Conservation (phyloP, 2,797 vertebrate genomes). For the Atherinosoma microstoma region DNA sequence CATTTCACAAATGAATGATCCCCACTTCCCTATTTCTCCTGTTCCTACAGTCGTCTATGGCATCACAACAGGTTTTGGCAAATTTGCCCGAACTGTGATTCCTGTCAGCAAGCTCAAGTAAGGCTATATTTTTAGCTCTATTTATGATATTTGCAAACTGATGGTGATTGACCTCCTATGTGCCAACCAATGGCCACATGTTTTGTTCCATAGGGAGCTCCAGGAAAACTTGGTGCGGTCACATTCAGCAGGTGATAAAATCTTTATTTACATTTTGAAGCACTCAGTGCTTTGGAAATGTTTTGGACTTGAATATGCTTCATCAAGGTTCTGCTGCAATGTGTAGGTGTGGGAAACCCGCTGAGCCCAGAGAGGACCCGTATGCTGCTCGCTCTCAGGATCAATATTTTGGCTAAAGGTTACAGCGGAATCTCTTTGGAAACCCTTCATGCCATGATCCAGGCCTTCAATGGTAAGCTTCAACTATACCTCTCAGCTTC, state of each 20-base stretch:
- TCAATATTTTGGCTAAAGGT: slow-evolving; percentile 97
- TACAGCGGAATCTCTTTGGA: slow-evolving; percentile 95
- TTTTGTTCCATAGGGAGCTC: slow-evolving; percentile 86
- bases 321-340: slow-evolving; percentile 14
- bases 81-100: slow-evolving; percentile 96
- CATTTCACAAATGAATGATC: background rate
- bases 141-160: slow-evolving; percentile 3
- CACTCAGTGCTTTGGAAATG: background rate
- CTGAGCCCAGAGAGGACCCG: slow-evolving; percentile 94
- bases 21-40: slow-evolving; percentile 3
- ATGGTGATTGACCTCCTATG: slow-evolving; percentile 4
- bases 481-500: background rate
- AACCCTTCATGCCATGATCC: slow-evolving; percentile 91
- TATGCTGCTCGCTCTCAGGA: slow-evolving; percentile 95
- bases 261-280: background rate
- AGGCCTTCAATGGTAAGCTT: slow-evolving; percentile 93
- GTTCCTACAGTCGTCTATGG: slow-evolving; percentile 92
- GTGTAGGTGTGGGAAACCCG: slow-evolving; percentile 93
- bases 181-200: slow-evolving; percentile 18
- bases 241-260: slow-evolving; percentile 91
- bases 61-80: slow-evolving; percentile 98
- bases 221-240: slow-evolving; percentile 97
- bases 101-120: slow-evolving; percentile 94
- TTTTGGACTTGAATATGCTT: background rate
- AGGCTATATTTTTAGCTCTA: background rate